These are phyloP conservation scores for Gonocerus acuteangulatus DNA, from an alignment of 2,888 invertebrate genomes.

Conservation along the genomic window DNA sequence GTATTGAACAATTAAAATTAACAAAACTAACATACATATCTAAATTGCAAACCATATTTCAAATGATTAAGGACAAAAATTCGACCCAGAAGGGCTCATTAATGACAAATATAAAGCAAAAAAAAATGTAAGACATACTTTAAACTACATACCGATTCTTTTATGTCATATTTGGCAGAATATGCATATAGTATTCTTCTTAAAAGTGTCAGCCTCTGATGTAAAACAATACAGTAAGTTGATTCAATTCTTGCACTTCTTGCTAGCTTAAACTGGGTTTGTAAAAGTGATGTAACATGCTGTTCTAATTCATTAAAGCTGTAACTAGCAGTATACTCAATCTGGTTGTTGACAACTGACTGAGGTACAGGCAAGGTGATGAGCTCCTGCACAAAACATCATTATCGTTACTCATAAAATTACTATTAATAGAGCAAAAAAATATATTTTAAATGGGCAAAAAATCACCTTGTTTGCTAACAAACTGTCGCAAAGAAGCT, in stretches of 20 bases:
- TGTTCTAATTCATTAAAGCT: slow-evolving; percentile 47
- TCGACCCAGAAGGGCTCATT: too few relatives aligned
- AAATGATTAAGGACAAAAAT: too few relatives aligned
- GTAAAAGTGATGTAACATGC: slow-evolving; percentile 48
- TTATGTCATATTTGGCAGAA: slow-evolving; percentile 48
- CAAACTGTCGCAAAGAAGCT: slow-evolving; percentile 50
- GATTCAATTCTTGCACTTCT: slow-evolving; percentile 51
- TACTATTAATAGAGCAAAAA: slow-evolving; percentile 9
- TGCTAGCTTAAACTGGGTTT: slow-evolving; percentile 50
- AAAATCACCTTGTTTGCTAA: slow-evolving; percentile 48
- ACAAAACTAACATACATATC: too few relatives aligned
- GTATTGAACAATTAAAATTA: too few relatives aligned
- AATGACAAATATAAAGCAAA: too few relatives aligned
- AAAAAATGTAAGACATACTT: too few relatives aligned
- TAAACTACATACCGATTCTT: slow-evolving; percentile 15
- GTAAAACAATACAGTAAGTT: slow-evolving; percentile 50
- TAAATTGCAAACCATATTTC: too few relatives aligned
- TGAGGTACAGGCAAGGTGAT: slow-evolving; percentile 32
- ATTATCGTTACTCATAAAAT: background rate
- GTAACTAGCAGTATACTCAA: slow-evolving; percentile 44
- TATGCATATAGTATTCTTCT: slow-evolving; percentile 53
- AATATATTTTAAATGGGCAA: slow-evolving; percentile 4
- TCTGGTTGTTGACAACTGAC: slow-evolving; percentile 28
- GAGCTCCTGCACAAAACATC: slow-evolving; percentile 33
- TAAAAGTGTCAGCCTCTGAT: slow-evolving; percentile 51